phyloP scores from a whole-genome alignment of 2,888 invertebrate genomes.

The Heliconius ismenius region DNA sequence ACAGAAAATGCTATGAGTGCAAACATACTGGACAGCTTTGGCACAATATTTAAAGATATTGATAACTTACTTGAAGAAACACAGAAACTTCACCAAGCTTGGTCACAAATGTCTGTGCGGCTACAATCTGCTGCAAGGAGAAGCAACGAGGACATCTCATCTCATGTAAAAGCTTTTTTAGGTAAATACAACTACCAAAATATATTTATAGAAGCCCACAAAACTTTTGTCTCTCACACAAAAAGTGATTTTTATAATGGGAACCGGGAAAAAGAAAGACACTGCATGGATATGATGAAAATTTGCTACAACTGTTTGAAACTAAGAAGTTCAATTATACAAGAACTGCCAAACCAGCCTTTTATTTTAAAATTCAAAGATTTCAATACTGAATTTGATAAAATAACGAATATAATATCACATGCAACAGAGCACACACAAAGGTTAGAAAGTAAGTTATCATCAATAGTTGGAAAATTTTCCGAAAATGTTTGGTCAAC shows the following conservation, averaged over 20 bases:
- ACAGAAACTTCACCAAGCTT: slow-evolving; percentile 68
- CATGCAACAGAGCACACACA: slow-evolving; percentile 67
- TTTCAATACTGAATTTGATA: slow-evolving; percentile 69
- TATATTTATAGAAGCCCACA: slow-evolving; percentile 71
- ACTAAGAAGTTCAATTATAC: slow-evolving; percentile 75
- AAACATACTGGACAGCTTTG: slow-evolving; percentile 69
- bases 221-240: slow-evolving; percentile 69
- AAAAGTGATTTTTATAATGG: slow-evolving; percentile 67
- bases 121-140: slow-evolving; percentile 74
- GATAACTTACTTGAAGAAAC: slow-evolving; percentile 69
- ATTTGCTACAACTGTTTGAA: slow-evolving; percentile 81
- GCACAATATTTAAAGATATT: slow-evolving; percentile 66
- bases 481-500: slow-evolving; percentile 72
- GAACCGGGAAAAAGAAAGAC: slow-evolving; percentile 66
- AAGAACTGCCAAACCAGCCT: slow-evolving; percentile 68
- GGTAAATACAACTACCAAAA: slow-evolving; percentile 67
- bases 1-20: slow-evolving; percentile 61
- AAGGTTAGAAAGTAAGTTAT: slow-evolving; percentile 60
- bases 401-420: slow-evolving; percentile 68
- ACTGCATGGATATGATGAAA: slow-evolving; percentile 79
- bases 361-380: slow-evolving; percentile 73
- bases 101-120: slow-evolving; percentile 71
- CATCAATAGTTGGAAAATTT: slow-evolving; percentile 61
- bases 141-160: slow-evolving; percentile 67
- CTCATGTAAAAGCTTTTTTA: slow-evolving; percentile 69